Evolutionary conservation across 2,113 vertebrate species (phyloP), one percentile per base, ranked within the genome.

Genomic region (Helogale parvula): DNA sequence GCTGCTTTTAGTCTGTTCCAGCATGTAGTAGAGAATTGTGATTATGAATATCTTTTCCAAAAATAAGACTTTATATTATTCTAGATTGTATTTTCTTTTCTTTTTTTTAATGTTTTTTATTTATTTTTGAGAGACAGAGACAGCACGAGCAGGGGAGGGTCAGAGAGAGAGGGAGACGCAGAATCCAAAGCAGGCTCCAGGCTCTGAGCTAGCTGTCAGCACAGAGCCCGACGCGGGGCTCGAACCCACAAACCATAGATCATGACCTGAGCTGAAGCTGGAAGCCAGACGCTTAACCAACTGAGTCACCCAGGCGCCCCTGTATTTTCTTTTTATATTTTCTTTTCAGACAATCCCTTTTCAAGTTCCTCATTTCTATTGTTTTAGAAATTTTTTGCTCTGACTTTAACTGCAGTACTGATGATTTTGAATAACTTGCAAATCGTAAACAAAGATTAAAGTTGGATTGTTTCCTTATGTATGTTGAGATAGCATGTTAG

Each of bases 361-460:
- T 79, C 23, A 97, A 76, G 12, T 60, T 88, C 14, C 63, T 74
- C 5, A 8, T 82, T 82, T 38, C 11, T 31, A 25, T 83, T 31
- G 38, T 89, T 63, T 47, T 27, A 79, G 38, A 85, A 33, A 41
- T 90, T 87, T 45, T 88, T 47, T 81, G 21, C 50, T 81, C 1
- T 68, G 52, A 82, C 21, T 89, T 77, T 19, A 65, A 19, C 66
- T 76, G 7, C 7, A 69, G 21, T 71, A 50, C 19, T 38, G 31
- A 38, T 85, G 50, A 72, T 84, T 96, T 71, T 90, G 68, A 72
- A 21, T 96, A 71, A 72, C 16, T 83, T 83, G 7, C 27, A 88
- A 60, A 60, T 38, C 76, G n/a, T 63, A 57, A 86, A 57, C 33
- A 71, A 83, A 66, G 27, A n/a, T 29, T 93, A 8, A 92, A 57